Base-by-base conservation (phyloP, 2,797 vertebrate genomes). In the Chrosomus eos region DNA sequence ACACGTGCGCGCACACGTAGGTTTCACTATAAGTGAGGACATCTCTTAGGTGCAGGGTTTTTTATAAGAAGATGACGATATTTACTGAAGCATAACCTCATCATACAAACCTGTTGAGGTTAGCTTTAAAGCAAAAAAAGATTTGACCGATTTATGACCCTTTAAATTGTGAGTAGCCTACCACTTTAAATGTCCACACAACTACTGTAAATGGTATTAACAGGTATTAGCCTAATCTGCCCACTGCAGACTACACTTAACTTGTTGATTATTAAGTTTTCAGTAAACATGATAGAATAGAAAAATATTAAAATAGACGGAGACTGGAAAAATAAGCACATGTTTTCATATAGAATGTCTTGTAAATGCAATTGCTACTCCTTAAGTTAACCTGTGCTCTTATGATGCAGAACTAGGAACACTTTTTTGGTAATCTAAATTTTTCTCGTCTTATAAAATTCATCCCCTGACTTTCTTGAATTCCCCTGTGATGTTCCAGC, bases 1-100 rank as follows among this genome's bases (percentile, higher is more conserved):
- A 48, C 77, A 62, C 55, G 48, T 45, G 75, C 81, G 68, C 64
- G 67, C 71, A 4, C 83, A 72, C 45, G n/a, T 40, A 26, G 18
- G 36, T 79, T 45, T 13, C 6, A 58, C 21, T 38, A 5, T 77
- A 19, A 60, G n/a, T 45, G 16, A 64, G 40, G 74, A 26, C 23
- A 43, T 21, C 75, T 77, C 55, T 26, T 9, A 62, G 55, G 19
- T 3, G 1, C 38, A 38, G 53, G 26, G 23, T 45, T 43, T 45
- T 43, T 11, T 36, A 11, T 31, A 11, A 5, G 5, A 21, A 23
- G 5, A 2, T 43, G 16, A n/a, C 18, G 11, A 16, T 26, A 38
- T 58, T 58, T 76, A n/a, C 21, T 77, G 26, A 77, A 60, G 33
- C 11, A 5, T 26, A 26, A 3, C 9, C 28, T 23, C 2, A 51